Percentiles rank a stretch among this genome's conserved stretches.
Evolutionary conservation across 2,797 vertebrate species (phyloP).

Genomic region (Varecia variegata): DNA sequence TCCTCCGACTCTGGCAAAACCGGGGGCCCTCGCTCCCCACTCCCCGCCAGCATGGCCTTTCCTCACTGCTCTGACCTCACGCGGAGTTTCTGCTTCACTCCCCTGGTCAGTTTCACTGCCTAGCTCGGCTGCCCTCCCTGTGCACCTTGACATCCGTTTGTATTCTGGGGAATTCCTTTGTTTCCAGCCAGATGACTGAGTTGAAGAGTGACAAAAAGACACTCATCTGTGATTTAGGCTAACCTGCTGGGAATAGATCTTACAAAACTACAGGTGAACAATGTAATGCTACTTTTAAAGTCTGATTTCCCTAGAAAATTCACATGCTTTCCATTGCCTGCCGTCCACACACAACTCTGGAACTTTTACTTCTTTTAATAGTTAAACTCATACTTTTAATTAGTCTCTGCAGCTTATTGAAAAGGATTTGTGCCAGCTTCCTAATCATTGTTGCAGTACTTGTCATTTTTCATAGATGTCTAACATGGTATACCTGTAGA

Average conservation of each 20-base stretch:
- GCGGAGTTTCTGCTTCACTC: background rate
- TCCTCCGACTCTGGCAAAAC: background rate
- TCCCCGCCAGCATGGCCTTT: rapidly evolving
- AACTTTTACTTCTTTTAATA: background rate
- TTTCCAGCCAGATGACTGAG: background rate
- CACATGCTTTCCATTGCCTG: background rate
- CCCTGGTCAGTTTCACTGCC: background rate
- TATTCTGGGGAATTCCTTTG: background rate
- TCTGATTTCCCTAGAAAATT: background rate
- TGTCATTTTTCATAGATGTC: background rate
- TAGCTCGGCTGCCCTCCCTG: background rate
- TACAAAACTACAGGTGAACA: background rate
- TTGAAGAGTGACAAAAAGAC: background rate
- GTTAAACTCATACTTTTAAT: background rate
- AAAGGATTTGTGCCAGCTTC: background rate
- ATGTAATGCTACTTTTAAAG: background rate
- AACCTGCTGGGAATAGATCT: background rate
- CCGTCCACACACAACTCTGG: background rate
- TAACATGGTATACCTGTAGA: background rate
- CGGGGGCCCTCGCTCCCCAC: background rate
- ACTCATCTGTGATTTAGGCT: background rate
- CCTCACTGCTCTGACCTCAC: background rate
- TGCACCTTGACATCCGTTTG: background rate
- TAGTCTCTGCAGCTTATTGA: background rate
- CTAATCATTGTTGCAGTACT: background rate